These are phyloP conservation scores for Chascanopsetta lugubris DNA, from an alignment of 2,113 vertebrate species.

Conservation along the genomic window DNA sequence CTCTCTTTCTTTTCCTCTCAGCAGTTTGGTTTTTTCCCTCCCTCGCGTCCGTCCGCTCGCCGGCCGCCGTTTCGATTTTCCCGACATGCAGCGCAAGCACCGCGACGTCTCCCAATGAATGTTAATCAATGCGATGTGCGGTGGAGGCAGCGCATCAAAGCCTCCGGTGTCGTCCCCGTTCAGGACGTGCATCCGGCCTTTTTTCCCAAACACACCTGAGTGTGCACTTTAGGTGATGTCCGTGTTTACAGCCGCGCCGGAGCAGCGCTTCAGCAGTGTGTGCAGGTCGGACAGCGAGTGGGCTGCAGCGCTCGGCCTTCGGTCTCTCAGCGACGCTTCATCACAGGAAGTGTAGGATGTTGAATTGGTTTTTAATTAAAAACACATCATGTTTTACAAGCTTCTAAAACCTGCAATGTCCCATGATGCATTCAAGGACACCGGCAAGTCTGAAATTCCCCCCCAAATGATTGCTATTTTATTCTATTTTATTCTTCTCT, in stretches of 20 bases:
- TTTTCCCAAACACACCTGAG: slow-evolving; percentile 6
- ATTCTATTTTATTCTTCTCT: too few species aligned
- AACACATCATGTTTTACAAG: neutral
- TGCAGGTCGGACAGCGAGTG: neutral
- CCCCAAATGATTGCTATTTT: too few species aligned
- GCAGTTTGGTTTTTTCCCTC: slow-evolving; percentile 13
- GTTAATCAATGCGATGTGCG: slow-evolving; percentile 69
- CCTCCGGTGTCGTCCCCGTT: slow-evolving; percentile 37
- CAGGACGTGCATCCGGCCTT: slow-evolving; percentile 21
- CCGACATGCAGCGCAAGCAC: slow-evolving; percentile 45
- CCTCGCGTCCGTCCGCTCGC: slow-evolving; percentile 17
- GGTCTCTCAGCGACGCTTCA: too few species aligned
- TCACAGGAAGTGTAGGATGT: neutral
- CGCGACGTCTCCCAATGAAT: slow-evolving; percentile 62
- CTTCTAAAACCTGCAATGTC: neutral
- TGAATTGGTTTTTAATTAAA: neutral
- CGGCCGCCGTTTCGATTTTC: slow-evolving; percentile 38
- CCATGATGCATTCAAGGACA: slow-evolving; percentile 3
- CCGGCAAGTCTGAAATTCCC: too few species aligned
- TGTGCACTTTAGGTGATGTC: neutral
- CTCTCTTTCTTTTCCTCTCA: slow-evolving; percentile 15
- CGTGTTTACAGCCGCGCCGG: neutral
- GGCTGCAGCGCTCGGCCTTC: too few species aligned
- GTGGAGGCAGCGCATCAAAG: slow-evolving; percentile 55
- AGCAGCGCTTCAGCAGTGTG: neutral